Percentiles rank a stretch among this genome's conserved stretches.
These are phyloP conservation scores for Sylvilagus bachmani DNA, from an alignment of 2,113 vertebrate species.

Conservation along the genomic window DNA sequence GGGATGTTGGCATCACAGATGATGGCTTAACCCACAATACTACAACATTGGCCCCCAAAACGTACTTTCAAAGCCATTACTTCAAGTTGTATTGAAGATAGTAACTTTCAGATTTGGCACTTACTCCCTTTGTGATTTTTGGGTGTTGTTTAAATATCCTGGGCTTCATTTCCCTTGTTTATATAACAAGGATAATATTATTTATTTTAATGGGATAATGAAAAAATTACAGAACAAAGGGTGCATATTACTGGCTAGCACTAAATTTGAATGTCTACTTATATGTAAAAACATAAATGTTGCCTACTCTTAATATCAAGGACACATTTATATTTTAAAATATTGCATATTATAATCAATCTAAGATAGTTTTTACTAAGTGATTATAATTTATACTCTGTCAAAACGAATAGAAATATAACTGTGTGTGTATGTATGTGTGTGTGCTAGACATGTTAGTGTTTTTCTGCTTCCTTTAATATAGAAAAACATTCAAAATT, in stretches of 20 bases:
- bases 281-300: not conserved
- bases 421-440: not conserved
- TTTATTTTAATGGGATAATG: not conserved
- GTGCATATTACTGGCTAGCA: not conserved
- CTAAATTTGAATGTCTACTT: not conserved
- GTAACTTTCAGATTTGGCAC: not conserved
- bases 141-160: not conserved
- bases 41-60: not conserved
- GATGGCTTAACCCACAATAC: too few species aligned
- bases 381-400: slow-evolving; percentile 62
- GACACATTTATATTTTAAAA: not conserved
- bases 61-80: not conserved
- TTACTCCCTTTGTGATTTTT: not conserved
- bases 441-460: not conserved
- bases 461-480: not conserved
- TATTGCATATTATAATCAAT: not conserved
- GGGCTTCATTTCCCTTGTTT: not conserved
- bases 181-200: not conserved
- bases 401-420: not conserved
- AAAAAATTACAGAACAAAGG: not conserved
- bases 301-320: not conserved
- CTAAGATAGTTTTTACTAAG: not conserved
- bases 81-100: not conserved
- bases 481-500: slow-evolving; percentile 49
- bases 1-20: too few species aligned